Evolutionary conservation across 1,140 invertebrate species (phyloP), one percentile per base, ranked within the genome.

Genomic region (Protaetia brevitarsis): DNA sequence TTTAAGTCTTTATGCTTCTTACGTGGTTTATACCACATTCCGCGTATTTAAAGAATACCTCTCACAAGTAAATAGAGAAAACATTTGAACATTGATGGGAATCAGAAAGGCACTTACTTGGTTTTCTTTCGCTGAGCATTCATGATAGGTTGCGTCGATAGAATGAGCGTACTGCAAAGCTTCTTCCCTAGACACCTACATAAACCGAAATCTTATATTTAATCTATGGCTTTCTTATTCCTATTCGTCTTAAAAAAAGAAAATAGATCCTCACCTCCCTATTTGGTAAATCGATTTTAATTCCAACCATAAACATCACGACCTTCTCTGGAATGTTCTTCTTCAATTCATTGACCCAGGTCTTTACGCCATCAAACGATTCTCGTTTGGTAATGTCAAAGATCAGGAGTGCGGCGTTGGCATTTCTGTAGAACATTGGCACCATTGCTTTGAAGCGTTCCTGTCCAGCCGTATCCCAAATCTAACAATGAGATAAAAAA

Each of bases 381-480:
- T 81, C 80, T 61, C 85, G 79, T 66, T 89, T 85, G 0, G 92
- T 93, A 41, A 96, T 84, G 78, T 96, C 94, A 77, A 93, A 96
- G 0, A 95, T 89, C 57, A 96, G 80, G 51, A 96, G 84, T 2
- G 92, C 92, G 2, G 91, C 93, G 74, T 93, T 92, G 0, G 94
- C 91, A 72, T 94, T 93, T 71, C 94, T 82, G 78, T 96, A 96
- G 77, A 96, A 96, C 90, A 96, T 94, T 4, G 94, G 94, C 0
- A 92, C 92, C 84, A 96, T 89, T 0, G 93, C 88, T 65, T 89
- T 84, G 78, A 94, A 96, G 70, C 93, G 82, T 77, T 90, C 87
- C 77, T 94, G 91, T 0, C 94, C 94, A 6, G 94, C 94, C 4
- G 94, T 96, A 76, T 97, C 94, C 94, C 94, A 93, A 27, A 90